Evolutionary conservation across 2,888 invertebrate species (phyloP).

Genomic region (Mantis religiosa): DNA sequence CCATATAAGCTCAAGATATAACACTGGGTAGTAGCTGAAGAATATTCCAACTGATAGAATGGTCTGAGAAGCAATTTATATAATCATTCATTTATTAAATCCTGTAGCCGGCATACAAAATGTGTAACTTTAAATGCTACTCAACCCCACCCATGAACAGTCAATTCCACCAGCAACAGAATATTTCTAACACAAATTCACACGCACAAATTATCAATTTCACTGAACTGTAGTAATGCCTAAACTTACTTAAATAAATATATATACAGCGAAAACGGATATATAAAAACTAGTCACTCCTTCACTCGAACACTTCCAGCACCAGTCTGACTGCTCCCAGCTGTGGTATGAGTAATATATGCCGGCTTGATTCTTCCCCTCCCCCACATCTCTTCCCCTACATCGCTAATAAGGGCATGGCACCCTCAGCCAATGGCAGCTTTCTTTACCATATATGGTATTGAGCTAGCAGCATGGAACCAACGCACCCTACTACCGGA

Average conservation of each 20-base stretch:
- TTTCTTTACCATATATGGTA: conserved; percentile 78
- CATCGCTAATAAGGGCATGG: conserved; percentile 41
- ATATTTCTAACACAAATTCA: not conserved
- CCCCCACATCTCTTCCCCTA: conserved; percentile 52
- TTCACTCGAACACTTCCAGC: not conserved
- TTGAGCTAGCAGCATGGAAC: conserved; percentile 40
- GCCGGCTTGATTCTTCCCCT: conserved; percentile 28
- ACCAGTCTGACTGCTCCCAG: conserved; percentile 31
- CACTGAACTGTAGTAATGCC: not conserved
- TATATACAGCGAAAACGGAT: not conserved
- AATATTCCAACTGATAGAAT: not conserved
- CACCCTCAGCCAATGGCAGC: conserved; percentile 56
- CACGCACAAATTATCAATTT: not conserved
- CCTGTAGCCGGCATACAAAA: not conserved
- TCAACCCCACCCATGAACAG: no score
- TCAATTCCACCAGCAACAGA: not conserved
- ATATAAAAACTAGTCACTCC: not conserved
- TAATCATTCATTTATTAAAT: not conserved
- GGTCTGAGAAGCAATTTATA: no score
- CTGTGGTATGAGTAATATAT: conserved; percentile 29
- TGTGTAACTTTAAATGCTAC: not conserved
- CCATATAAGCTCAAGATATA: not conserved
- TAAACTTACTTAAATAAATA: conserved; percentile 10
- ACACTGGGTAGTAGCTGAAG: no score
- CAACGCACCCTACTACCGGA: conserved; percentile 24